Base-by-base conservation (phyloP, 2,888 invertebrate species). In the Caradrina kadenii region DNA sequence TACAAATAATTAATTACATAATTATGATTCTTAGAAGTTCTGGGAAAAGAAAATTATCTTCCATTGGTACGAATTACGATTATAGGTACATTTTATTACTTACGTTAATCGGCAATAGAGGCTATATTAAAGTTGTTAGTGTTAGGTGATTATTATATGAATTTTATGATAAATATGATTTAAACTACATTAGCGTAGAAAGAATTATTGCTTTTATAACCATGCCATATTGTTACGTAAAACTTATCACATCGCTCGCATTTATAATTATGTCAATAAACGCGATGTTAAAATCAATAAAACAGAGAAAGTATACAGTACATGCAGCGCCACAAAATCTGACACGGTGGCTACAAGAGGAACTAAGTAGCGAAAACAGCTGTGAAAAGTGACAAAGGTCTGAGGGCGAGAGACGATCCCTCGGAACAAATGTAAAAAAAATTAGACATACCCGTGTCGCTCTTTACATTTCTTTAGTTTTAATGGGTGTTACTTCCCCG, bases 141-240 rank as follows among this genome's bases (percentile, higher is more conserved):
- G 4, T 63, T 31, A 39, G 26, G 56, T 49, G n/a, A 60, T 56
- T 56, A 21, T 55, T 19, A 31, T 11, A 1, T n/a, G 5, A 15
- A 11, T 45, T 56, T 26, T 49, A 13, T 39, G 2, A 26, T 11
- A 26, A 21, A 45, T 45, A 53, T 59, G 7, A 59, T 42, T 11
- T 45, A 21, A 69, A 69, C 11, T 54, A 6, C 39, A 21, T 8
- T 50, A 17, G 19, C 21, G 13, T 19, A 22, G 6, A 17, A 59
- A 53, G 22, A 19, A 53, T 45, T 10, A 7, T 31, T 26, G 17
- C 7, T 35, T 69, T 59, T n/a, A 53, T 1, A 26, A n/a, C 10
- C 5, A 11, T 13, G 17, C 39, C 39, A 7, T 11, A 7, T 22
- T 71, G 4, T 50, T 71, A 71, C 49, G 49, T 71, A 71, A 70